Conservation (phyloP, 2,113 vertebrate genomes). For the Tiliqua scincoides region DNA sequence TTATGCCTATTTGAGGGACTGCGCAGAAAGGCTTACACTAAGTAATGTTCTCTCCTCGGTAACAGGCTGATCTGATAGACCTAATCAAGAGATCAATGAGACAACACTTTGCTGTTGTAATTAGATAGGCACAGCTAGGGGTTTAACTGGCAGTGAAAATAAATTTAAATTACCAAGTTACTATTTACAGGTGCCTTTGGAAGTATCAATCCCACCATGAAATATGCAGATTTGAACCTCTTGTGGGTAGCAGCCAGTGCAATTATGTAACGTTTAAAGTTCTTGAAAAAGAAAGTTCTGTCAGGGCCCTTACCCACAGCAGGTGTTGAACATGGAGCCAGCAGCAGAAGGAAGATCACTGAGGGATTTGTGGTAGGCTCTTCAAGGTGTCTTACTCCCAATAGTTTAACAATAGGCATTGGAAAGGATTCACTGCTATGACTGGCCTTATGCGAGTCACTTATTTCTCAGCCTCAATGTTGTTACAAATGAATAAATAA, state of each 20-base stretch:
- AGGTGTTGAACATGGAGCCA: background rate
- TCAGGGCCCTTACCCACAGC: background rate
- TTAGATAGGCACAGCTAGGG: constrained; percentile 34
- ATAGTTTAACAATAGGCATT: no score
- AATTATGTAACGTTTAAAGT: background rate
- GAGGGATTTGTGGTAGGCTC: no score
- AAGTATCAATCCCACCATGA: background rate
- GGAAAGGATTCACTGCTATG: no score
- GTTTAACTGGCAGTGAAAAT: constrained; percentile 24
- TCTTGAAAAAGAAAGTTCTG: background rate
- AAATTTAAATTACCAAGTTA: constrained; percentile 23
- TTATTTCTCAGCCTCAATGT: no score
- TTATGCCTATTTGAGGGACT: constrained; percentile 26
- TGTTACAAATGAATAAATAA: no score
- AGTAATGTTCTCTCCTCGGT: constrained; percentile 15
- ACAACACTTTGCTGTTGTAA: constrained; percentile 31
- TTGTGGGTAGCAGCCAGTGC: background rate
- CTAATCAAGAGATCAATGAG: constrained; percentile 50
- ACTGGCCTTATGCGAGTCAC: no score
- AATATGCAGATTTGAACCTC: background rate
- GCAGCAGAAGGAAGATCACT: background rate
- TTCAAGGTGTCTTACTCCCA: no score
- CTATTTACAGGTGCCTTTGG: background rate
- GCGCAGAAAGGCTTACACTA: constrained; percentile 28
- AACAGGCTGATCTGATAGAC: constrained; percentile 35